Evolutionary conservation across 2,113 vertebrate genomes (phyloP).

Genomic region (Pelobates fuscus): DNA sequence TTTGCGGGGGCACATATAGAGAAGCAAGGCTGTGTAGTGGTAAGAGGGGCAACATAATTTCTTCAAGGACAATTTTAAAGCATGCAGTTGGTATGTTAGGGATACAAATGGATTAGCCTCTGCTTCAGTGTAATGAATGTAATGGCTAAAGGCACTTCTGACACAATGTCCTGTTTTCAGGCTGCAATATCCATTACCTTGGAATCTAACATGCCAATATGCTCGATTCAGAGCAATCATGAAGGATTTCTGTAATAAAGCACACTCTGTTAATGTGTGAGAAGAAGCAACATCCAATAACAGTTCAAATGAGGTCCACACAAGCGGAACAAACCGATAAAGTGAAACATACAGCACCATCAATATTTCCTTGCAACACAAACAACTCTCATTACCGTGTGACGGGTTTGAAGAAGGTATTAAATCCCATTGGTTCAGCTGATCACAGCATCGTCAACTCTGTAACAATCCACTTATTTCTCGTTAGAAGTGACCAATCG

Average conservation of each 20-base stretch:
- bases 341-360: conserved; percentile 20
- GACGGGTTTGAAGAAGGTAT: conserved; percentile 9
- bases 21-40: not conserved
- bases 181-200: conserved; percentile 34
- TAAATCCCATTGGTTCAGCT: conserved; percentile 2
- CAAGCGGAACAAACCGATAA: conserved; percentile 27
- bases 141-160: conserved; percentile 25
- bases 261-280: conserved; percentile 20
- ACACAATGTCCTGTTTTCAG: conserved; percentile 38
- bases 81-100: not conserved
- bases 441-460: conserved; percentile 3
- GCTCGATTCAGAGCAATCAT: conserved; percentile 27
- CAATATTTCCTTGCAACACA: conserved; percentile 16
- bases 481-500: not conserved
- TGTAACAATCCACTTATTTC: conserved; percentile 8
- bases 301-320: conserved; percentile 12
- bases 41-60: conserved; percentile 16
- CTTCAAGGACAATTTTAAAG: conserved; percentile 7
- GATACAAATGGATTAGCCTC: conserved; percentile 40
- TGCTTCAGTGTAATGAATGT: conserved; percentile 29
- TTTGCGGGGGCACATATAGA: too few species aligned
- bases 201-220: conserved; percentile 39
- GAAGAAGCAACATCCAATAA: conserved; percentile 18
- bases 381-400: conserved; percentile 22
- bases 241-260: conserved; percentile 35